These are phyloP conservation scores for Macroramphosus scolopax DNA, from an alignment of 2,797 vertebrate genomes.

Conservation along the genomic window DNA sequence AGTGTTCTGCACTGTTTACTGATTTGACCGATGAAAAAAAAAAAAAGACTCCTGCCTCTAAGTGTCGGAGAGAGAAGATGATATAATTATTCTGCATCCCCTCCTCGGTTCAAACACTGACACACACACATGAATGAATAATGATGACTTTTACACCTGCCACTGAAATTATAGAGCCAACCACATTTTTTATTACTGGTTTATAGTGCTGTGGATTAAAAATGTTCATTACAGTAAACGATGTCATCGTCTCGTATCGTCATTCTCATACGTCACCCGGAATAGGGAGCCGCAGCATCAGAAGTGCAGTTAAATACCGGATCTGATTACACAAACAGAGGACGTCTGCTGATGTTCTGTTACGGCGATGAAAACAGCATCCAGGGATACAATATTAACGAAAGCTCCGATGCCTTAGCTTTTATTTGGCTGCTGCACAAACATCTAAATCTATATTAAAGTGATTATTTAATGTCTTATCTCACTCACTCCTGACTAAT, in stretches of 20 bases:
- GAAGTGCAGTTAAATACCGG: no score
- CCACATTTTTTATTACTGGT: conserved; percentile 69
- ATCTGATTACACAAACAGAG: no score
- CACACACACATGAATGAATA: conserved; percentile 46
- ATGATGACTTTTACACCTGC: conserved; percentile 49
- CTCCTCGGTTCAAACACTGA: conserved; percentile 20
- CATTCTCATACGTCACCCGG: not conserved
- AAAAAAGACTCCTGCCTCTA: no score
- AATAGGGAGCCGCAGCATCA: not conserved
- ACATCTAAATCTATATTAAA: no score
- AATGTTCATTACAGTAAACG: conserved; percentile 61
- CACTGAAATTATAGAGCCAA: conserved; percentile 60
- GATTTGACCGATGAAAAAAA: conserved; percentile 21
- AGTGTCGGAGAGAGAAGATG: conserved; percentile 4
- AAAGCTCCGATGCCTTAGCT: no score
- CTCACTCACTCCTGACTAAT: no score
- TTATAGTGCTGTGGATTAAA: conserved; percentile 79
- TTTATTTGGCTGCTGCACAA: no score
- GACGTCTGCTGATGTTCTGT: no score
- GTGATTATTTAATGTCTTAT: no score
- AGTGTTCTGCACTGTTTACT: conserved; percentile 31
- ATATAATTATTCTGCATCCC: conserved; percentile 19
- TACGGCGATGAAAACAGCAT: no score
- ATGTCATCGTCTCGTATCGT: conserved; percentile 1
- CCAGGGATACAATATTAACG: no score